Evolutionary conservation across 1,140 invertebrate species (phyloP), one percentile per base, ranked within the genome.

Genomic region (Druon quercuslanigerum): DNA sequence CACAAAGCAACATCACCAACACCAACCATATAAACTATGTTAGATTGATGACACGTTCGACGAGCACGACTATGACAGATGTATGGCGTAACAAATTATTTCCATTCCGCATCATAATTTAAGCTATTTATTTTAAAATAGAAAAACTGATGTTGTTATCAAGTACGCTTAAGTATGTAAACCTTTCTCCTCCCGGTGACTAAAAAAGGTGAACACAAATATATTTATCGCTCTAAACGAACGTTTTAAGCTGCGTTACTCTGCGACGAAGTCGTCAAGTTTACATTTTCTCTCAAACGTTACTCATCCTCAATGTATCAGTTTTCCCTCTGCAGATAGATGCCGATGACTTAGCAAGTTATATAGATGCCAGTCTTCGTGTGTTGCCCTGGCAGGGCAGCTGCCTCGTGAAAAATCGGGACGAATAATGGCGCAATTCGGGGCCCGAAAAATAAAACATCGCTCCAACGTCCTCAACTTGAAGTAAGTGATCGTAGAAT

Each of bases 401-500:
- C 81, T 82, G 84, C 70, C 76, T 66, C 51, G 74, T 84, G 82
- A 82, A 85, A 82, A 84, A 82, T 82, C 77, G 75, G 57, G 50
- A 50, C 51, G 25, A 70, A 71, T 40, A 76, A 50, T 52, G 57
- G 73, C 57, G 40, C 40, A 11, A 72, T 72, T n/a, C 51, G 75
- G 70, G 75, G 52, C 50, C 71, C 71, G 50, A 51, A n/a, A 0
- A 51, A 17, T 51, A 20, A 6, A 66, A 20, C 57, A 57, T 20
- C 33, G 66, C n/a, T 50, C 52, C 17, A n/a, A 11, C 50, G 71
- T 33, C 75, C 73, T 52, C 56, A 56, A 70, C 70, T 74, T 51
- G 75, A 78, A 82, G 83, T 75, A 85, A 87, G 81, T 77, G 85
- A 85, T 86, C 83, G 83, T 80, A 72, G 83, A 85, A 85, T 86